These are phyloP conservation scores for Operophtera brumata DNA, from an alignment of 2,888 invertebrate species.

Conservation along the genomic window DNA sequence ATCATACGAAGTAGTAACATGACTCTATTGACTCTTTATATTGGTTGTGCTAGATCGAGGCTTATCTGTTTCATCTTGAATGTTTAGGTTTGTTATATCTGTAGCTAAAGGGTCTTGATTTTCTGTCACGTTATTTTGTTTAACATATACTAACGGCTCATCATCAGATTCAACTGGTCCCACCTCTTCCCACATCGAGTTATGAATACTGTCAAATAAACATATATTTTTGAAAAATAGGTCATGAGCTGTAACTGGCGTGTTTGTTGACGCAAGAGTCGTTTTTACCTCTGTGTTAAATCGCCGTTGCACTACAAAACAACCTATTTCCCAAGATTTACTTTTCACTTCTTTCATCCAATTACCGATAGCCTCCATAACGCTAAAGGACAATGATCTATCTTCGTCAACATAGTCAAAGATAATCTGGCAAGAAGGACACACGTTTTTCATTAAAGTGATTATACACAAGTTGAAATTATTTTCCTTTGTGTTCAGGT, in stretches of 20 bases:
- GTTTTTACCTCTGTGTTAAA: background rate
- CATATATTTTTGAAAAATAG: slow-evolving; percentile 3
- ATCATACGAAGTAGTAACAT: background rate
- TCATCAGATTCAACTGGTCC: background rate
- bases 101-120: background rate
- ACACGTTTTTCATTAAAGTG: background rate
- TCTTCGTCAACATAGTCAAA: background rate
- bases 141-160: background rate
- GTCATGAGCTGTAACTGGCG: background rate
- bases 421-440: background rate
- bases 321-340: slow-evolving; percentile 4
- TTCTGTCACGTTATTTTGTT: background rate
- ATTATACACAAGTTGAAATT: background rate
- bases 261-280: background rate
- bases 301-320: background rate
- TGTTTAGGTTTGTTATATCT: background rate
- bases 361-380: background rate
- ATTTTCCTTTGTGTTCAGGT: background rate
- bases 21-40: background rate
- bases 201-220: background rate
- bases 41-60: background rate
- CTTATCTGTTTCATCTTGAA: background rate
- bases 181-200: background rate
- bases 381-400: background rate
- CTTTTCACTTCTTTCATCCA: slow-evolving; percentile 1